A percentile compares a stretch with the other conserved stretches of the same genome.
phyloP scores from a whole-genome alignment of 2,888 invertebrate species.

The Strigamia maritima region DNA sequence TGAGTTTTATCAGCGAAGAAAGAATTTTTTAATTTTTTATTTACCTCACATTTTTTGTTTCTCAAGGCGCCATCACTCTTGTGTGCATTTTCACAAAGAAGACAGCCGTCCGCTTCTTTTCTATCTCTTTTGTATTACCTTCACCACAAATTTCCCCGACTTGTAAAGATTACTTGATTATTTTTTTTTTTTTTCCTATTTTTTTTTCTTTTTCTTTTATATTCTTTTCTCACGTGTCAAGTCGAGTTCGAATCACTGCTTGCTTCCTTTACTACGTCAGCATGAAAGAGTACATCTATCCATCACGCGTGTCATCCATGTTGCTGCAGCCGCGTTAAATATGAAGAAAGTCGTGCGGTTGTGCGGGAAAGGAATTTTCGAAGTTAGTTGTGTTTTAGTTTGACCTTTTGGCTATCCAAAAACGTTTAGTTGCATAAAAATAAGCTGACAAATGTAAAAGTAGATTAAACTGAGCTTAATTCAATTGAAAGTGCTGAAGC shows the following conservation, averaged over 20 bases:
- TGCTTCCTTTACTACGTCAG: constrained; percentile 20
- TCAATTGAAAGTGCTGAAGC: not conserved
- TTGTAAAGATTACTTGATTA: constrained; percentile 12
- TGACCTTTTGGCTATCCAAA: not conserved
- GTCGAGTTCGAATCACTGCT: constrained; percentile 10
- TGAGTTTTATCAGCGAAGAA: not conserved
- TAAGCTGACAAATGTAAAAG: not conserved
- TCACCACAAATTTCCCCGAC: constrained; percentile 5
- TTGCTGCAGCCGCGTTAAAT: not conserved
- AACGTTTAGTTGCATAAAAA: not conserved
- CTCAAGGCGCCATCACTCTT: not conserved
- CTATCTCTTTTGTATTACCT: not conserved
- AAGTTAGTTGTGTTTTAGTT: not conserved
- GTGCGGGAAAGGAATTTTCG: not conserved
- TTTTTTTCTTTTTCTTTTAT: not conserved
- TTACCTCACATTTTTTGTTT: not conserved
- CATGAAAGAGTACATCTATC: constrained; percentile 11
- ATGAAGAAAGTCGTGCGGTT: not conserved
- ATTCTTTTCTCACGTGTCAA: not conserved
- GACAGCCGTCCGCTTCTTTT: not conserved
- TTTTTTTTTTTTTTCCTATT: not conserved
- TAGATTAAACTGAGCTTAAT: constrained; percentile 7
- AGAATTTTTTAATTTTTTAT: not conserved
- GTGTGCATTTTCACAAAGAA: not conserved
- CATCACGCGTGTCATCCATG: not conserved